phyloP scores from a whole-genome alignment of 2,113 vertebrate genomes.

The Peromyscus maniculatus region DNA sequence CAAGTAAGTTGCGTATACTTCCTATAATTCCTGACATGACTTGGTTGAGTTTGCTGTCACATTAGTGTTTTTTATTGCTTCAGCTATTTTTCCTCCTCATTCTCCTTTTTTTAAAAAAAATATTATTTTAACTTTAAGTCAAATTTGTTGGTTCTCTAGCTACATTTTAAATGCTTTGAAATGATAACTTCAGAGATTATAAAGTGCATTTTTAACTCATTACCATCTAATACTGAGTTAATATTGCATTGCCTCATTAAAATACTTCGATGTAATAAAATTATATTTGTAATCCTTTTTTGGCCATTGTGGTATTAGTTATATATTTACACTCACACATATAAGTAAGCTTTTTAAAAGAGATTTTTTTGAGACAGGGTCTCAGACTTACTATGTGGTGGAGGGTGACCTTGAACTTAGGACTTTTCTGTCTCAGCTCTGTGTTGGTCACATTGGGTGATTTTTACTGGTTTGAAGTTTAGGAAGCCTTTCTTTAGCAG shows the following conservation, averaged over 20 bases:
- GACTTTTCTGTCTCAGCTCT: background rate
- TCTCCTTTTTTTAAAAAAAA: background rate
- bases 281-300: background rate
- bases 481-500: background rate
- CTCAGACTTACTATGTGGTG: background rate
- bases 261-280: background rate
- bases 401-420: background rate
- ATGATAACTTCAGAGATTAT: background rate
- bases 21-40: background rate
- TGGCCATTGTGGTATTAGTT: background rate
- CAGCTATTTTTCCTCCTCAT: background rate
- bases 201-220: background rate
- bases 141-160: background rate
- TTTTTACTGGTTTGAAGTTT: slow-evolving; percentile 8
- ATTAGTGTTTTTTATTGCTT: background rate
- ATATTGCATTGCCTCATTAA: background rate
- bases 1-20: background rate
- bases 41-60: background rate
- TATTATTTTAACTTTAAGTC: background rate
- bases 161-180: background rate
- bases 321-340: background rate
- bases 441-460: background rate
- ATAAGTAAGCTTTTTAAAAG: background rate
- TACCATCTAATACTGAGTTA: background rate
- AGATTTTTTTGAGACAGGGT: background rate